phyloP scores from a whole-genome alignment of 2,888 invertebrate genomes.

The Thera obeliscata region DNA sequence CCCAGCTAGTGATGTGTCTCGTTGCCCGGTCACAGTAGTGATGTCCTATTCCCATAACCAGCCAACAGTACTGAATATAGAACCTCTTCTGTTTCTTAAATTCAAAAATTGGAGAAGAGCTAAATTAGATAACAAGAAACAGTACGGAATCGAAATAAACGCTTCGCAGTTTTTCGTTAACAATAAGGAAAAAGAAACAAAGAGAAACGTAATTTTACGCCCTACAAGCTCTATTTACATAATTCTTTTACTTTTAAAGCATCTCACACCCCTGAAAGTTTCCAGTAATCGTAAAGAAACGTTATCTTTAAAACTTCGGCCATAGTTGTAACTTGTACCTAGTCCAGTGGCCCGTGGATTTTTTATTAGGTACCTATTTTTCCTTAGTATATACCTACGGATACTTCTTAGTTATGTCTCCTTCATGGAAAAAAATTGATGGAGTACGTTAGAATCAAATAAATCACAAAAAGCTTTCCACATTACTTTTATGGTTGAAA shows the following conservation, averaged over 20 bases:
- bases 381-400: background rate
- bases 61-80: no score
- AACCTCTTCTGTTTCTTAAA: no score
- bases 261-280: background rate
- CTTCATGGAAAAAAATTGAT: background rate
- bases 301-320: slow-evolving; percentile 20
- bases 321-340: slow-evolving; percentile 11
- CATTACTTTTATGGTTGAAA: no score
- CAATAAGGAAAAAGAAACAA: background rate
- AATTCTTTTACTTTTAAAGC: background rate
- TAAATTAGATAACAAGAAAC: no score
- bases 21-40: no score
- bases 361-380: background rate
- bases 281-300: slow-evolving; percentile 4
- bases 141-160: no score
- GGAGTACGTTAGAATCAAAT: background rate
- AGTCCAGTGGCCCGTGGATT: slow-evolving; percentile 1
- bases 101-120: no score
- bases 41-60: no score
- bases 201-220: background rate
- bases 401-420: background rate
- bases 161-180: no score
- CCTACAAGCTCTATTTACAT: background rate
- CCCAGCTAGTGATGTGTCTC: no score
- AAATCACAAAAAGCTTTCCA: no score